Evolutionary conservation across 2,888 invertebrate species (phyloP), one percentile per base, ranked within the genome.

Genomic region (Caenorhabditis doughertyi): DNA sequence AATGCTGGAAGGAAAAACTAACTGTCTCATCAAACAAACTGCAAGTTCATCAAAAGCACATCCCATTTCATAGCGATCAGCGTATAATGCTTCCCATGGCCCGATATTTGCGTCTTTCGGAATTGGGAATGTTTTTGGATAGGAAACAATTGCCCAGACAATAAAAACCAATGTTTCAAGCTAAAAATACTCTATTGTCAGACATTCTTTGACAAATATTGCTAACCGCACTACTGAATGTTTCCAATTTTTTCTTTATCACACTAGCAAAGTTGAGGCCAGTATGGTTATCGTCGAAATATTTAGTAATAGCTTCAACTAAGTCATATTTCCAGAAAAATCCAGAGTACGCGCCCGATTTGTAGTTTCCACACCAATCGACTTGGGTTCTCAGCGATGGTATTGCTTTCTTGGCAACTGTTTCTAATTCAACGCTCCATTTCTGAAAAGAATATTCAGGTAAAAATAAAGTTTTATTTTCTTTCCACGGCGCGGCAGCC

Each of bases 11-110:
- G n/a, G n/a, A 18, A 3, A 67, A 53, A 68, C 68, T 9, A 3
- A 68, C 68, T 39, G 25, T 39, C 27, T 32, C 70, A 70, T 42
- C n/a, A 65, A 11, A 18, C 65, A 65, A 2, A 51, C 2, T 7
- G 65, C 39, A 23, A 32, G 21, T 11, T 49, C 51, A 35, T 65
- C 51, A 29, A 51, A 49, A 23, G 49, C 23, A 35, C 65, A 65
- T 29, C 65, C 65, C 5, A 65, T 51, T 13, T 65, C 65, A 23
- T 32, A 65, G n/a, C 65, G 65, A 65, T 65, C 35, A 4, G 65
- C 65, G n/a, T 32, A 65, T 1, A 65, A 18, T 4, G 65, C 65
- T 51, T 65, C 65, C 8, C 35, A 11, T 7, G 65, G 65, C 4
- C 65, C 65, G 23, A 65, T 25, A 32, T 51, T 13, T 2, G 35